phyloP scores from a whole-genome alignment of 2,888 invertebrate species.

The Macropis europaea region DNA sequence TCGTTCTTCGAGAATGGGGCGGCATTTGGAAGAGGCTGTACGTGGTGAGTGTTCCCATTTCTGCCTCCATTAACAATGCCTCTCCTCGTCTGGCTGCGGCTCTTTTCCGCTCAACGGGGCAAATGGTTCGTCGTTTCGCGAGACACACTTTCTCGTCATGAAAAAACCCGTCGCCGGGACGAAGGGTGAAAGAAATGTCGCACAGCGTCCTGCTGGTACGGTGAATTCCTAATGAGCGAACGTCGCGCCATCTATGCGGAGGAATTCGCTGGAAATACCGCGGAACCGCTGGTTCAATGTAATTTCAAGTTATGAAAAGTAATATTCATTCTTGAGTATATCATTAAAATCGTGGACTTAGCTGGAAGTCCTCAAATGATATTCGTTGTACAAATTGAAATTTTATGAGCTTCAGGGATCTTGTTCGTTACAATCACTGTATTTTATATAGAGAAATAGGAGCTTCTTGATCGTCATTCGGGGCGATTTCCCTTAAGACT shows the following conservation, averaged over 20 bases:
- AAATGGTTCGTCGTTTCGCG: conserved; percentile 6
- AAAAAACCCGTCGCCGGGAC: neutral
- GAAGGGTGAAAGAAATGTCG: neutral
- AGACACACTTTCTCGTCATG: conserved; percentile 5
- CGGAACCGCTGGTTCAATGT: neutral
- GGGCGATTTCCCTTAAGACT: too few species aligned
- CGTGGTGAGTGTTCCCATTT: conserved; percentile 86
- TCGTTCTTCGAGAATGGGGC: conserved; percentile 96
- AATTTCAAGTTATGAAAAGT: neutral
- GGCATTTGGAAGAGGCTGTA: conserved; percentile 95
- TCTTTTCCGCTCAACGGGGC: neutral
- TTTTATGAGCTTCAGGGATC: too few species aligned
- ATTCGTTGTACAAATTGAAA: neutral
- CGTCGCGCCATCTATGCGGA: neutral
- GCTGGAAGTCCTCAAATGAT: too few species aligned
- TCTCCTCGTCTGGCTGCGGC: neutral
- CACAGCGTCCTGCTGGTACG: neutral
- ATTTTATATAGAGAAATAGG: too few species aligned
- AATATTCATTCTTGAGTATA: neutral
- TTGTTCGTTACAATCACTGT: too few species aligned
- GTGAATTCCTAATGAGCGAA: neutral
- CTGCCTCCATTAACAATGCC: neutral
- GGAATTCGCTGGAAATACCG: neutral
- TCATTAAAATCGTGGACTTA: neutral
- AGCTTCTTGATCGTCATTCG: too few species aligned